phyloP scores from a whole-genome alignment of 2,113 vertebrate species.

The Ceuthmochares aereus region DNA sequence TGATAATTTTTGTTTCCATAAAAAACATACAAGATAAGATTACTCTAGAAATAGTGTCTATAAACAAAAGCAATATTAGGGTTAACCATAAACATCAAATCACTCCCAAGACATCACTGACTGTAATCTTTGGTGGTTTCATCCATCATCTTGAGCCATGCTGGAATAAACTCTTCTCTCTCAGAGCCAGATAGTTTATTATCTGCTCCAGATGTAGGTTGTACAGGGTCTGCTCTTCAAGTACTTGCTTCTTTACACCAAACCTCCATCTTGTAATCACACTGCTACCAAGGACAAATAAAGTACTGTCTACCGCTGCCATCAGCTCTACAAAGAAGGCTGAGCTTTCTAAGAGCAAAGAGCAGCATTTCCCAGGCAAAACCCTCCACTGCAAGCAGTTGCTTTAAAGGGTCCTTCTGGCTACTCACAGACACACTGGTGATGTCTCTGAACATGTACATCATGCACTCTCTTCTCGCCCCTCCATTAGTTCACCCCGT shows the following conservation, averaged over 20 bases:
- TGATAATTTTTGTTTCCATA: constrained; percentile 54
- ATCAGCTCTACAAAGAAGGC: not conserved
- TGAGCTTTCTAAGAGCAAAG: not conserved
- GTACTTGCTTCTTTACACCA: not conserved
- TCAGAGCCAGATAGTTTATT: not conserved
- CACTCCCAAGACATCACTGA: constrained; percentile 29
- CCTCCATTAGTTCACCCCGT: not conserved
- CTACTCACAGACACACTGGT: not conserved
- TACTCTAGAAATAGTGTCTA: constrained; percentile 55
- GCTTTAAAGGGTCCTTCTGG: not conserved
- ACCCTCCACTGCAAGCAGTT: not conserved
- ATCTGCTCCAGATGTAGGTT: not conserved
- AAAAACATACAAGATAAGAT: constrained; percentile 60
- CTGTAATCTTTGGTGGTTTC: constrained; percentile 32
- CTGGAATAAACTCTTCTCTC: not conserved
- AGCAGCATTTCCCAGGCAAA: not conserved
- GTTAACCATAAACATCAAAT: constrained; percentile 62
- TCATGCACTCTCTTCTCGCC: not conserved
- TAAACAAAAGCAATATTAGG: constrained; percentile 46
- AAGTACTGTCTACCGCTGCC: not conserved
- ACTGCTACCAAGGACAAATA: not conserved
- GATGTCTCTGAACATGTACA: not conserved
- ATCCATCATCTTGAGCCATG: constrained; percentile 9
- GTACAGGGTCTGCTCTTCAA: not conserved
- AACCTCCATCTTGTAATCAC: not conserved